A percentile compares a stretch with the other conserved stretches of the same genome.
Conservation (phyloP, 2,888 invertebrate genomes). For the Lasius platythorax region DNA sequence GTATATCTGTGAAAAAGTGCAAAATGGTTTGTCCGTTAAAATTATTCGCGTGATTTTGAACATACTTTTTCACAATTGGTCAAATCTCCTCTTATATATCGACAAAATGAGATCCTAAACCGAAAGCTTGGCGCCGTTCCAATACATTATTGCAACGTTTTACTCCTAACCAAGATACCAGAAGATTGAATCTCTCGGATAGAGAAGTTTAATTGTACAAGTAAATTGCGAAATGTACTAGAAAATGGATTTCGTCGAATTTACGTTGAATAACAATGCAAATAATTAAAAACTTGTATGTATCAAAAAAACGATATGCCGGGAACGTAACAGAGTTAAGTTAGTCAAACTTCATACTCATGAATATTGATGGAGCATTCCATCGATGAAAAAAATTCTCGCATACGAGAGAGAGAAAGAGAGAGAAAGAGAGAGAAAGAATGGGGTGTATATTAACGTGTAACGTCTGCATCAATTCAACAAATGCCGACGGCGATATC, state of each 20-base stretch:
- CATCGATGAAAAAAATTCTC: constrained; percentile 55
- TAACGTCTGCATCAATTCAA: constrained; percentile 25
- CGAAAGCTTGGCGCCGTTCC: constrained; percentile 48
- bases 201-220: constrained; percentile 21
- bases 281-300: constrained; percentile 20
- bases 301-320: constrained; percentile 35
- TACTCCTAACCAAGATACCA: constrained; percentile 46
- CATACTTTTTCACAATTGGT: constrained; percentile 21
- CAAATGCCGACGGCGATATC: constrained; percentile 43
- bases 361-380: constrained; percentile 43
- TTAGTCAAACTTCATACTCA: constrained; percentile 41
- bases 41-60: constrained; percentile 31
- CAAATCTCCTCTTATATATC: constrained; percentile 37
- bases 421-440: constrained; percentile 6
- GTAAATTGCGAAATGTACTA: constrained; percentile 30
- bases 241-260: constrained; percentile 13
- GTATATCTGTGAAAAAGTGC: background rate
- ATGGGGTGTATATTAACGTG: constrained; percentile 19
- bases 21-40: constrained; percentile 2
- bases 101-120: constrained; percentile 50
- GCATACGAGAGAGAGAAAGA: constrained; percentile 49
- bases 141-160: constrained; percentile 45
- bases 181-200: constrained; percentile 42
- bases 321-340: constrained; percentile 34
- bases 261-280: constrained; percentile 23